Evolutionary conservation across 2,797 vertebrate genomes (phyloP).

Genomic region (Platalea minor): DNA sequence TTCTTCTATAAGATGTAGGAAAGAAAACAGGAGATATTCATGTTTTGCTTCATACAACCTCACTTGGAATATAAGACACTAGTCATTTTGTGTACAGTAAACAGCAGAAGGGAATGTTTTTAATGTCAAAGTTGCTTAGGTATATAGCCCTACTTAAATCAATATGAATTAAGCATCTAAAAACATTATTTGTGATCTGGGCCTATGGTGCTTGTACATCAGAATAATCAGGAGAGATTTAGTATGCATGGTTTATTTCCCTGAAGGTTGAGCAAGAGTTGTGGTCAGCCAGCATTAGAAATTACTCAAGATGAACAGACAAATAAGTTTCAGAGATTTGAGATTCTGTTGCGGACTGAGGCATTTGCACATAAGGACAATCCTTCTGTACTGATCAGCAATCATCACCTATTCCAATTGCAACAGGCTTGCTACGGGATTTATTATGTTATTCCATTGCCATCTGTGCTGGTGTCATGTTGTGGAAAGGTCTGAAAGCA

Average conservation of each 20-base stretch:
- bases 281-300: constrained; percentile 24
- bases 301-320: not conserved
- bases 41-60: not conserved
- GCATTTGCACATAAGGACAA: constrained; percentile 13
- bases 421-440: not conserved
- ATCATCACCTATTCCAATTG: not conserved
- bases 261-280: constrained; percentile 26
- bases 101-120: not conserved
- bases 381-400: not conserved
- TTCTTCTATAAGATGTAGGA: not conserved
- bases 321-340: constrained; percentile 11
- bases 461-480: constrained; percentile 28
- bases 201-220: constrained; percentile 17
- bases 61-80: not conserved
- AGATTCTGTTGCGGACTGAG: not conserved
- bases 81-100: not conserved
- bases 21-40: not conserved
- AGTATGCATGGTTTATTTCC: not conserved
- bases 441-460: not conserved
- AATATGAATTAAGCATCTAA: constrained; percentile 44
- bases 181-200: not conserved
- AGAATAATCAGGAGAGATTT: constrained; percentile 40
- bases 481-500: not conserved
- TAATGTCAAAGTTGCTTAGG: constrained; percentile 37
- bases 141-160: constrained; percentile 54